phyloP scores from a whole-genome alignment of 2,797 vertebrate species.

The Huso huso region DNA sequence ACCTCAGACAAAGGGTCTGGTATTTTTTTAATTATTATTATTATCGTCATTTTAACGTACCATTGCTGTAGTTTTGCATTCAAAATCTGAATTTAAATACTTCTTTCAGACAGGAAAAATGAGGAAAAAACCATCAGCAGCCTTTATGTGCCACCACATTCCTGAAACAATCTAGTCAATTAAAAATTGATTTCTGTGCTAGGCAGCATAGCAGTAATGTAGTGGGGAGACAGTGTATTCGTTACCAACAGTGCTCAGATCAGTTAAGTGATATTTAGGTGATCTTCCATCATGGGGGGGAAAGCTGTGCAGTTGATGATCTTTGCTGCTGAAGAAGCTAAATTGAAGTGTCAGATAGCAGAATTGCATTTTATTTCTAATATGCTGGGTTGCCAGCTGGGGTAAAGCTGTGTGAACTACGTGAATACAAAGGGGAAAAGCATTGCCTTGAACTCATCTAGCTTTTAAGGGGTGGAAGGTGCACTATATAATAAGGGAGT shows the following conservation, averaged over 20 bases:
- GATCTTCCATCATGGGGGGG: conserved; percentile 56
- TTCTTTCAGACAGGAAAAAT: conserved; percentile 28
- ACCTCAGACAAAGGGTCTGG: not conserved
- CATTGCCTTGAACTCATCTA: conserved; percentile 12
- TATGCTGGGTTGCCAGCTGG: conserved; percentile 57
- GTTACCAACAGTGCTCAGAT: conserved; percentile 47
- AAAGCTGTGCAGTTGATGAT: conserved; percentile 55
- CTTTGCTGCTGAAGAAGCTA: conserved; percentile 56
- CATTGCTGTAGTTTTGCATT: not conserved
- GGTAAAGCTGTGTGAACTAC: conserved; percentile 44
- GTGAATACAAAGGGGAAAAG: conserved; percentile 50
- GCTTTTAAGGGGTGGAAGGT: conserved; percentile 10
- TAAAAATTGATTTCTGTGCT: conserved; percentile 65
- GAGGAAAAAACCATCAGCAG: conserved; percentile 34
- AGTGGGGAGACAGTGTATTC: conserved; percentile 46
- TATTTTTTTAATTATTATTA: no score
- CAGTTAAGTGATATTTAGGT: conserved; percentile 65
- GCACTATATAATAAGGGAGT: no score
- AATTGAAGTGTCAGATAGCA: conserved; percentile 65
- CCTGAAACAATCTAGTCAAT: conserved; percentile 58
- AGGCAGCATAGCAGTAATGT: conserved; percentile 47
- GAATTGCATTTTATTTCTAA: conserved; percentile 69
- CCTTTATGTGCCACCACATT: conserved; percentile 28
- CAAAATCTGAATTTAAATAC: conserved; percentile 32
- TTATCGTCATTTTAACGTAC: no score